Conservation (phyloP, 1,140 invertebrate genomes). For the Rhyacophila brunnea region DNA sequence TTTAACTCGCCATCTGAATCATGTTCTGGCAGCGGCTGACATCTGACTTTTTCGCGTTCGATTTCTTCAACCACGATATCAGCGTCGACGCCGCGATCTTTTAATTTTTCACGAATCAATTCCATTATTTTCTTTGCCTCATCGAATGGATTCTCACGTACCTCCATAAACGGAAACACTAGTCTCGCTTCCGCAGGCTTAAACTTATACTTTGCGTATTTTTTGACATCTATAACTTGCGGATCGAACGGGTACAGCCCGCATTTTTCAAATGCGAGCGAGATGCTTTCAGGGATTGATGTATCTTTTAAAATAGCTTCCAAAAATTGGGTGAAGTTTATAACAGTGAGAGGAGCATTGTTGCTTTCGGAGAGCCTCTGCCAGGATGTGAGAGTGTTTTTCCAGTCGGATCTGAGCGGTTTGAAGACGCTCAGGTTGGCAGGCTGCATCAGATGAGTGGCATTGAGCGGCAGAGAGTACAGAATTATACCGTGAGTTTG, state of each 20-base stretch:
- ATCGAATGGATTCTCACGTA: not conserved
- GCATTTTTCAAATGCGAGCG: constrained; percentile 40
- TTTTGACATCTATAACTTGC: constrained; percentile 37
- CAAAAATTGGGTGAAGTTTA: constrained; percentile 34
- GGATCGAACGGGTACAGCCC: constrained; percentile 41
- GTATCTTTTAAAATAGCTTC: constrained; percentile 19
- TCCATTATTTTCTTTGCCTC: not conserved
- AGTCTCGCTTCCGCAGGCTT: not conserved
- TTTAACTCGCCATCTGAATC: too few relatives aligned
- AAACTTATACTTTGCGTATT: constrained; percentile 36
- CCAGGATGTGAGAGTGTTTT: constrained; percentile 28
- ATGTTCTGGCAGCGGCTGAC: too few relatives aligned
- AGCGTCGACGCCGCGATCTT: constrained; percentile 7
- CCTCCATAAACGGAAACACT: not conserved
- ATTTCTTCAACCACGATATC: constrained; percentile 9
- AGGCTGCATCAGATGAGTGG: constrained; percentile 47
- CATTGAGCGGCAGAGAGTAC: constrained; percentile 45
- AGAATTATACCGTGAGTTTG: constrained; percentile 42
- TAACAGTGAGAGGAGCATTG: constrained; percentile 17
- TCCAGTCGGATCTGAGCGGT: constrained; percentile 41
- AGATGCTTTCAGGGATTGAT: constrained; percentile 29
- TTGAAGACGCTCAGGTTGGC: constrained; percentile 45
- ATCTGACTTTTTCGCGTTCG: too few relatives aligned
- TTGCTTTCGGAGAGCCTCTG: too few relatives aligned
- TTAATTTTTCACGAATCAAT: not conserved